Percentiles rank a stretch among this genome's conserved stretches.
Conservation (phyloP, 2,113 vertebrate genomes). For the Pionites leucogaster region DNA sequence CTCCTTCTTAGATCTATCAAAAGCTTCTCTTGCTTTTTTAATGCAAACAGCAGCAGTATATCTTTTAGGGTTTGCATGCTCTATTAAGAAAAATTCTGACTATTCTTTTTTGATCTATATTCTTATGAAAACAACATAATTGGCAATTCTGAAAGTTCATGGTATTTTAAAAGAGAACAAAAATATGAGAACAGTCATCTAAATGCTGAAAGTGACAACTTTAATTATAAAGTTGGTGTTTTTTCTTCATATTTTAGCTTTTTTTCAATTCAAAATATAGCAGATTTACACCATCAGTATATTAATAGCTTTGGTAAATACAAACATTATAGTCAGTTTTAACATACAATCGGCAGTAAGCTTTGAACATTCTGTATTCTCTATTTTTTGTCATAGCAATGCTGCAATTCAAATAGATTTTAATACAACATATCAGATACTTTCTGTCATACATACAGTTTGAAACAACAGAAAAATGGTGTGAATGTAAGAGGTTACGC, state of each 20-base stretch:
- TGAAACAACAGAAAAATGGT: background rate
- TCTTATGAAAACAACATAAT: background rate
- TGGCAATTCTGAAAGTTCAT: background rate
- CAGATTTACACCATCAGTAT: slow-evolving; percentile 1
- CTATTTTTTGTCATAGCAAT: background rate
- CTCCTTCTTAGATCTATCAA: background rate
- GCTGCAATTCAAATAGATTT: background rate
- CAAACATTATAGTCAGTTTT: slow-evolving; percentile 1
- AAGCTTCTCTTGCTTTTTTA: background rate
- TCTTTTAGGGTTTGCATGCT: background rate
- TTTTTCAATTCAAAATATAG: background rate
- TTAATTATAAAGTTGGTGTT: slow-evolving; percentile 10
- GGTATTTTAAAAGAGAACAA: background rate
- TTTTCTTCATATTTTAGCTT: background rate
- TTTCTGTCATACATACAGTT: background rate
- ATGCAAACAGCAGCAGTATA: background rate
- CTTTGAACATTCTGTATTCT: background rate
- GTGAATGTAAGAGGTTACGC: background rate
- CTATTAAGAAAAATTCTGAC: background rate
- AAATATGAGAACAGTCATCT: background rate
- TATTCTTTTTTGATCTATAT: background rate
- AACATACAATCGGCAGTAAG: background rate
- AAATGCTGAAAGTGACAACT: slow-evolving; percentile 33
- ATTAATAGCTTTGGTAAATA: slow-evolving; percentile 41
- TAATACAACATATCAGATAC: background rate